Percentiles rank a stretch among this genome's conserved stretches.
Conservation (phyloP, 2,888 invertebrate species). For the Tenthredo mesomela region DNA sequence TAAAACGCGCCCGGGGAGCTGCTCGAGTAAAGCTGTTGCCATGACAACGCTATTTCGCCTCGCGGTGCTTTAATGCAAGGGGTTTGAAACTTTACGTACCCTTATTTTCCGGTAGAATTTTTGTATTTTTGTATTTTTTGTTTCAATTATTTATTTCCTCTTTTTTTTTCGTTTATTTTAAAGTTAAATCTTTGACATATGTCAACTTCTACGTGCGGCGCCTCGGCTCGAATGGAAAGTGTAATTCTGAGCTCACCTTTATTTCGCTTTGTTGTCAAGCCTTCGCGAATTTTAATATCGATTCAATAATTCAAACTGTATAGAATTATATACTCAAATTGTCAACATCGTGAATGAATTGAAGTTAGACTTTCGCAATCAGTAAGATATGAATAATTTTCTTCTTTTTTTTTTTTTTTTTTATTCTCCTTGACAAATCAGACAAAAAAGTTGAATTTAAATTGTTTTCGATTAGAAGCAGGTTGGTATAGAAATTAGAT, state of each 20-base stretch:
- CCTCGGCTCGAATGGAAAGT: not conserved
- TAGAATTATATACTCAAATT: not conserved
- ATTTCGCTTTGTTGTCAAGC: not conserved
- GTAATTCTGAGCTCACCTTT: not conserved
- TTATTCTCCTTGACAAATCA: not conserved
- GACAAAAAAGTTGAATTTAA: not conserved
- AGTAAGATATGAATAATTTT: not conserved
- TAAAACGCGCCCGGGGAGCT: slow-evolving; percentile 14
- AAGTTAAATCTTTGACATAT: not conserved
- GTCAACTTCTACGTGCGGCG: not conserved
- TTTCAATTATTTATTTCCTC: not conserved
- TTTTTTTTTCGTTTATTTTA: not conserved
- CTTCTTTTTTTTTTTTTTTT: not conserved
- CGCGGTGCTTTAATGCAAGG: slow-evolving; percentile 16
- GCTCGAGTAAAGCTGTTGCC: slow-evolving; percentile 37
- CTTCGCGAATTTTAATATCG: not conserved
- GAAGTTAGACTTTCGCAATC: not conserved
- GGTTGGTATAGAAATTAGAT: not conserved
- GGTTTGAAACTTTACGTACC: slow-evolving; percentile 14
- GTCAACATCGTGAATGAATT: not conserved
- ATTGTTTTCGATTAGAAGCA: not conserved
- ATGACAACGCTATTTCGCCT: slow-evolving; percentile 26
- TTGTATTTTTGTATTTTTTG: not conserved
- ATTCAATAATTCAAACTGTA: not conserved
- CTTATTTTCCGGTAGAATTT: not conserved